These are phyloP conservation scores for Urocyon cinereoargenteus DNA, from an alignment of 2,797 vertebrate genomes.

Conservation along the genomic window DNA sequence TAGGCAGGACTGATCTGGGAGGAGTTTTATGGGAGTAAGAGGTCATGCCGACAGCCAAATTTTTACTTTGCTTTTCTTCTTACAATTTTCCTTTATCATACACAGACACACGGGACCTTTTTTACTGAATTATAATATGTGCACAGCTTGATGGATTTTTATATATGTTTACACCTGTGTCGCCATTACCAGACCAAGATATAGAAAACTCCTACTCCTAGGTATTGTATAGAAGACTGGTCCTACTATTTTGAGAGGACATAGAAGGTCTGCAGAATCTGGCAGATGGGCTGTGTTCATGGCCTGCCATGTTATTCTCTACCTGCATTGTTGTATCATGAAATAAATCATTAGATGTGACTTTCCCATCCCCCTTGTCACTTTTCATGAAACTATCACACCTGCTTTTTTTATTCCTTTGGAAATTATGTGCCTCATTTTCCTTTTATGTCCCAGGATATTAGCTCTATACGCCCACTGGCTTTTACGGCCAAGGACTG, in stretches of 20 bases:
- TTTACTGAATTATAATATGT: neutral
- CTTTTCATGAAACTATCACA: neutral
- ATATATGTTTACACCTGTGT: neutral
- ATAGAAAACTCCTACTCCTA: neutral
- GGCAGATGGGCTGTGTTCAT: neutral
- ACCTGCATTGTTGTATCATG: neutral
- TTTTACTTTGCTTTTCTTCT: slow-evolving; percentile 6
- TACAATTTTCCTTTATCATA: neutral
- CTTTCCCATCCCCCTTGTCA: neutral
- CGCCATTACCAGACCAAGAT: neutral
- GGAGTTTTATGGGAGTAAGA: neutral
- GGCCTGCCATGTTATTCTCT: neutral
- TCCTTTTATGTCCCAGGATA: neutral
- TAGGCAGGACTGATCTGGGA: neutral
- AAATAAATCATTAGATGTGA: neutral
- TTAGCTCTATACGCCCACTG: neutral
- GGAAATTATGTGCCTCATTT: neutral
- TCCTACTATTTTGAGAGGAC: neutral
- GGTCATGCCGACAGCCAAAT: neutral
- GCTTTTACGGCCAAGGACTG: neutral
- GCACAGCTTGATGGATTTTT: neutral
- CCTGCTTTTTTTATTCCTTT: neutral
- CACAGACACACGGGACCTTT: neutral
- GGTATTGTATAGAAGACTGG: neutral
- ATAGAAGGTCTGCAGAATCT: neutral